Evolutionary conservation across 2,113 vertebrate genomes (phyloP).

Genomic region (Eulemur rufifrons): DNA sequence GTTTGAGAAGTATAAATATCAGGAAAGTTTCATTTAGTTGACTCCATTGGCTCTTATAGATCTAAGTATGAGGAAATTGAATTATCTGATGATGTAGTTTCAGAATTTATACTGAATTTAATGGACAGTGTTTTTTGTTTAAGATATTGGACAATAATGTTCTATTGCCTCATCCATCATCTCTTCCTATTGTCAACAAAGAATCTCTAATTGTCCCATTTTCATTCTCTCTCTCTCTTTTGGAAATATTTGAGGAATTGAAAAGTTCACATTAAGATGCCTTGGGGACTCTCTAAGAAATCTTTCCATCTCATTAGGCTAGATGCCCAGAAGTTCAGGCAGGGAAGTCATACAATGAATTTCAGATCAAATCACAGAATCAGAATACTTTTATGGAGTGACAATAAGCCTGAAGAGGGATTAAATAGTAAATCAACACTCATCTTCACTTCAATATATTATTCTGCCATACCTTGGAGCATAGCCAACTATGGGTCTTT

Average conservation of each 20-base stretch:
- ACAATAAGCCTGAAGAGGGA: slow-evolving; percentile 34
- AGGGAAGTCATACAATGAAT: slow-evolving; percentile 52
- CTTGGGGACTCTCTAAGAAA: slow-evolving; percentile 66
- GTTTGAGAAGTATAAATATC: background rate
- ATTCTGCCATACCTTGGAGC: slow-evolving; percentile 2
- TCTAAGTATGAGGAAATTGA: background rate
- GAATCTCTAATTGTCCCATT: slow-evolving; percentile 37
- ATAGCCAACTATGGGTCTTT: background rate
- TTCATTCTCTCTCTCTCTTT: slow-evolving; percentile 45
- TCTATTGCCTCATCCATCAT: background rate
- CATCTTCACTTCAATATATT: background rate
- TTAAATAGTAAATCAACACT: slow-evolving; percentile 56
- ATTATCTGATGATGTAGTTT: background rate
- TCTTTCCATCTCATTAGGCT: slow-evolving; percentile 75
- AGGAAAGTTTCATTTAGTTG: background rate
- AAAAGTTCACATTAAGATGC: slow-evolving; percentile 61
- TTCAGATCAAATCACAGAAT: slow-evolving; percentile 59
- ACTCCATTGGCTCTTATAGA: background rate
- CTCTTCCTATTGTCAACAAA: slow-evolving; percentile 48
- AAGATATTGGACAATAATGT: background rate
- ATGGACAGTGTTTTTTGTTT: background rate
- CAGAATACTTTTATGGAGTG: slow-evolving; percentile 40
- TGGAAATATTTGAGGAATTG: slow-evolving; percentile 51
- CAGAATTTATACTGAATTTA: background rate
- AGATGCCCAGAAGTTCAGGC: slow-evolving; percentile 67